phyloP scores from a whole-genome alignment of 2,888 invertebrate species.

The Peribatodes rhomboidaria region DNA sequence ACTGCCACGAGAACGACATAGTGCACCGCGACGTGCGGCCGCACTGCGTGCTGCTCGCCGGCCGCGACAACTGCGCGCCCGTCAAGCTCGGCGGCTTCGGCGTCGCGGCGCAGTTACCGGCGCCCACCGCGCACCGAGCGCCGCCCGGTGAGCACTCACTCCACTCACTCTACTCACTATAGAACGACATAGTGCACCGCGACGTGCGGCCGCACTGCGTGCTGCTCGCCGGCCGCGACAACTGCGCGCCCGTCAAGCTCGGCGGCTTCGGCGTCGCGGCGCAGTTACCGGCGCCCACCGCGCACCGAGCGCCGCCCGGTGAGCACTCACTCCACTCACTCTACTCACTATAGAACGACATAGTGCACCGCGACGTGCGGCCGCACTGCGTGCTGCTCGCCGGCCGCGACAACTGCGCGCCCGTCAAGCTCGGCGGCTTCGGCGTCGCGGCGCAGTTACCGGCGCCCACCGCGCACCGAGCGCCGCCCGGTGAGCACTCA shows the following conservation, averaged over 20 bases:
- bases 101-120: constrained; percentile 97
- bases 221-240: constrained; percentile 97
- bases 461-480: constrained; percentile 88
- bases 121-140: constrained; percentile 87
- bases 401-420: constrained; percentile 98
- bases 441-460: constrained; percentile 98
- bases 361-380: constrained; percentile 98
- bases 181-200: constrained; percentile 98
- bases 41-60: constrained; percentile 97
- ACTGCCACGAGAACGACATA: constrained; percentile 99
- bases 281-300: constrained; percentile 93
- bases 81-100: constrained; percentile 99
- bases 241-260: constrained; percentile 99
- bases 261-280: constrained; percentile 99
- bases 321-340: background rate
- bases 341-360: constrained; percentile 90
- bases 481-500: constrained; percentile 56
- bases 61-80: constrained; percentile 99
- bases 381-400: constrained; percentile 98
- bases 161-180: too few relatives aligned
- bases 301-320: constrained; percentile 76
- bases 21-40: constrained; percentile 99
- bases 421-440: constrained; percentile 98
- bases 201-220: constrained; percentile 99
- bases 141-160: constrained; percentile 53